phyloP scores from a whole-genome alignment of 2,113 vertebrate genomes.

The Circaetus gallicus region DNA sequence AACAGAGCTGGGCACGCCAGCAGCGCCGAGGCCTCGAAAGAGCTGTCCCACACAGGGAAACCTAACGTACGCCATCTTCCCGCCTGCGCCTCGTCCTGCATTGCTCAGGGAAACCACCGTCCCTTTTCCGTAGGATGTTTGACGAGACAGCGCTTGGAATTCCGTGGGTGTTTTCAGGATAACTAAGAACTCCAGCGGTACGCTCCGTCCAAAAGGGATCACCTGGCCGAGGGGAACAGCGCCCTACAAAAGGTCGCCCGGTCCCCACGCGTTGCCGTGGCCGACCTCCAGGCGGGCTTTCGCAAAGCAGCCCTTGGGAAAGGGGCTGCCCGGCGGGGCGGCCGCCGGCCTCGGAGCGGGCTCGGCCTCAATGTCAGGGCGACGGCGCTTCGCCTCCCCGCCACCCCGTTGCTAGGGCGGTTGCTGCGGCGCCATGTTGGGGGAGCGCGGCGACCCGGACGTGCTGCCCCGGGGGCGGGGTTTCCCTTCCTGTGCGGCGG shows the following conservation, averaged over 20 bases:
- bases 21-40: no score
- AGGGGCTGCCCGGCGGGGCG: not conserved
- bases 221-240: accelerated
- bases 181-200: accelerated
- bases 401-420: not conserved
- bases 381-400: not conserved
- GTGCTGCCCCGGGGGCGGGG: not conserved
- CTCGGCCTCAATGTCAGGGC: not conserved
- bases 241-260: not conserved
- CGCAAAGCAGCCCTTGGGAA: not conserved
- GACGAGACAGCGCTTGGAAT: accelerated
- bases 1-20: not conserved
- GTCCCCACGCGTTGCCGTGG: not conserved
- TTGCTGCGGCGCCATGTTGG: not conserved
- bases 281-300: not conserved
- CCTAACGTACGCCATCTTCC: accelerated
- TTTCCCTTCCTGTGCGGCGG: constrained; percentile 66
- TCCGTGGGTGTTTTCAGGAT: accelerated
- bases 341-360: not conserved
- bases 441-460: constrained; percentile 1
- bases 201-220: accelerated
- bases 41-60: not conserved
- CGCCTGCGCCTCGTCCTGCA: accelerated
- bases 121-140: not conserved
- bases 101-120: accelerated